Conservation (phyloP, 2,113 vertebrate genomes). For the Odontesthes bonariensis region DNA sequence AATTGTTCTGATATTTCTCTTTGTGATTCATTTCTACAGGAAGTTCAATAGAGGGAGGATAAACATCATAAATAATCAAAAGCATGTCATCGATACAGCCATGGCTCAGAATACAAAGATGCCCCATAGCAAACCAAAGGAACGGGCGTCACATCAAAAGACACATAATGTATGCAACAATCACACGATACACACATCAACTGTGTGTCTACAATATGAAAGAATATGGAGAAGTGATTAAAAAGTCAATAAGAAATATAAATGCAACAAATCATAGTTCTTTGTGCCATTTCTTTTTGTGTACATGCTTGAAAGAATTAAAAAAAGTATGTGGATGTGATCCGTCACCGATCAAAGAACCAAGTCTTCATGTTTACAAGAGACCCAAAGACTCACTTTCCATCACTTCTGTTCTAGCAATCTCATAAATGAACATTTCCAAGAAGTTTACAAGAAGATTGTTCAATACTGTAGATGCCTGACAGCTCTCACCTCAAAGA, state of each 20-base stretch:
- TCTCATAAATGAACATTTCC: conserved; percentile 16
- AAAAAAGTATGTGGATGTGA: background rate
- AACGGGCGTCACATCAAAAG: conserved; percentile 25
- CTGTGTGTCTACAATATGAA: background rate
- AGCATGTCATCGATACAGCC: conserved; percentile 53
- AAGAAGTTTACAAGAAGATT: conserved; percentile 1
- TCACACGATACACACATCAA: background rate
- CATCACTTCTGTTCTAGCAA: conserved; percentile 7
- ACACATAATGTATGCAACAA: conserved; percentile 1
- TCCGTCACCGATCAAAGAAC: conserved; percentile 1
- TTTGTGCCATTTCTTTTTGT: background rate
- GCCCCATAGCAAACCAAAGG: conserved; percentile 15
- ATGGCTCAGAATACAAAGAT: conserved; percentile 50
- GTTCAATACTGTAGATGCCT: background rate
- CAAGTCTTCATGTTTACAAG: background rate
- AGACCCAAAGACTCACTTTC: background rate
- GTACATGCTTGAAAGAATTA: background rate
- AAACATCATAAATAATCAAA: conserved; percentile 79
- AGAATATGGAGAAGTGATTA: background rate
- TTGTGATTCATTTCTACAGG: conserved; percentile 65
- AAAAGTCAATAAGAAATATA: background rate
- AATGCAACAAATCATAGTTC: background rate
- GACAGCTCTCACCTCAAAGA: conserved; percentile 15
- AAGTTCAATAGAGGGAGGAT: conserved; percentile 64
- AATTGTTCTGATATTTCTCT: conserved; percentile 70